Conservation (phyloP, 2,797 vertebrate species). For the Heteromormyrus szaboi region DNA sequence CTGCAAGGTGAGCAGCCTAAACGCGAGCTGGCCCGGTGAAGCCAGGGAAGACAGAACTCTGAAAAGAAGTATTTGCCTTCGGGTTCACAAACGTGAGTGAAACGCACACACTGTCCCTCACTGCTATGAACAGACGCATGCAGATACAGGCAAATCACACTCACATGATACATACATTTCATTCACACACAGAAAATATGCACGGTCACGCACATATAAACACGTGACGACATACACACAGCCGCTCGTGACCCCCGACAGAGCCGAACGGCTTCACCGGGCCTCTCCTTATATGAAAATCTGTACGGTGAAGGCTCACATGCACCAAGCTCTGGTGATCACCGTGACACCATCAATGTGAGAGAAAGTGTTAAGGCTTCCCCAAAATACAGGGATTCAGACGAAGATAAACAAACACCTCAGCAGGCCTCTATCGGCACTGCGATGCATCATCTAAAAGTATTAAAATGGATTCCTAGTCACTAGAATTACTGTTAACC, state of each 20-base stretch:
- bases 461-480: neutral
- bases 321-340: neutral
- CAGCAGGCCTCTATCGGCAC: neutral
- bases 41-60: neutral
- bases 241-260: neutral
- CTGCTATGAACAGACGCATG: neutral
- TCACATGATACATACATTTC: neutral
- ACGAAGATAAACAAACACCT: neutral
- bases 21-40: neutral
- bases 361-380: neutral
- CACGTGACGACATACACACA: neutral
- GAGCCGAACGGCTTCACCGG: neutral
- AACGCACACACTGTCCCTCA: neutral
- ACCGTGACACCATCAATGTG: neutral
- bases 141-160: neutral
- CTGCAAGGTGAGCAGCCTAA: neutral
- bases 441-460: neutral
- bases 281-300: neutral
- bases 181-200: neutral
- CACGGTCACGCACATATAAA: neutral
- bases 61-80: neutral
- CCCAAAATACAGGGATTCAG: neutral
- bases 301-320: neutral
- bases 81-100: neutral
- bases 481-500: neutral